Evolutionary conservation across 92 coral and sea anemone genomes (phyloP).

Genomic region (Blastomussa wellsi): DNA sequence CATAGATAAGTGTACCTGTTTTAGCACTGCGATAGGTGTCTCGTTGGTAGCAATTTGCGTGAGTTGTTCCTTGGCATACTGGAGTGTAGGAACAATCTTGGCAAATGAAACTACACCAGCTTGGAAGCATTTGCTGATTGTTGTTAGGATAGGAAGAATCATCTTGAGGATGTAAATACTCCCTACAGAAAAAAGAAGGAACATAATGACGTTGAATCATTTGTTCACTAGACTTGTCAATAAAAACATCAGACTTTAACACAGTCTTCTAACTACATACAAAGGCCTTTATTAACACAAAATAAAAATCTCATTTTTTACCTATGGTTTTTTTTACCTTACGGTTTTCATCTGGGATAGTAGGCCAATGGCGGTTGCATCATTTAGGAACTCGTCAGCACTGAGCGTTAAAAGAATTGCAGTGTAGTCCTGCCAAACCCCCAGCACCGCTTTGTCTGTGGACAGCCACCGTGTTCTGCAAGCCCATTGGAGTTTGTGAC

Average conservation of each 20-base stretch:
- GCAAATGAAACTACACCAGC: conserved; percentile 44
- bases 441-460: conserved; percentile 43
- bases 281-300: conserved; percentile 3
- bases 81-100: conserved; percentile 31
- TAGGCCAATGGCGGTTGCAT: neutral
- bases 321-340: neutral
- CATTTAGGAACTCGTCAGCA: conserved; percentile 12
- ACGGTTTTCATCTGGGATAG: conserved; percentile 4
- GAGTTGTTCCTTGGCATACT: conserved; percentile 38
- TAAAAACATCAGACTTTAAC: conserved; percentile 15
- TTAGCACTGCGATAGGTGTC: conserved; percentile 27
- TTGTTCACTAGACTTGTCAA: conserved; percentile 6
- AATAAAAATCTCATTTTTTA: conserved; percentile 15
- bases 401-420: conserved; percentile 5
- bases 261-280: conserved; percentile 10
- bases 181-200: neutral
- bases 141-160: conserved; percentile 38
- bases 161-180: conserved; percentile 32
- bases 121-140: conserved; percentile 43
- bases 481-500: conserved; percentile 33
- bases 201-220: neutral
- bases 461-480: conserved; percentile 53
- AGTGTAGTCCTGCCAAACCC: conserved; percentile 18
- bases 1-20: conserved; percentile 28
- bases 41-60: conserved; percentile 20